Evolutionary conservation across 2,888 invertebrate genomes (phyloP), one percentile per base, ranked within the genome.

Genomic region (Hydrotaea cyrtoneurina): DNA sequence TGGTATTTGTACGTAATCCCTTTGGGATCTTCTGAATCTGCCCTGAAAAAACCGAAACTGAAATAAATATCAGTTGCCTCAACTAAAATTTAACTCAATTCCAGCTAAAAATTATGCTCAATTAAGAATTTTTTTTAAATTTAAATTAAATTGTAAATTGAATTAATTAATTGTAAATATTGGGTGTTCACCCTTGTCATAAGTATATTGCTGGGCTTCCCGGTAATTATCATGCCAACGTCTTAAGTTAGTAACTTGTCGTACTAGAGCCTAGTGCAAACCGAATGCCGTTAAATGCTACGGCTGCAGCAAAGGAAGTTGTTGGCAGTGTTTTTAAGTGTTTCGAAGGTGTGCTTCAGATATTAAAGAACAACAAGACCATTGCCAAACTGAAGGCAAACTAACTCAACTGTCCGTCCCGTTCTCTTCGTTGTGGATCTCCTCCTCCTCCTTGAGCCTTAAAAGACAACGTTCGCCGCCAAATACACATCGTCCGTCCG

Each of bases 221-320:
- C 50, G 1, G n/a, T 50, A 50, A 50, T 50, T 50, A n/a, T 50
- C 50, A 50, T 50, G n/a, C n/a, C 50, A 7, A n/a, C 50, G n/a
- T 31, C 7, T 4, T 31, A 31, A 4, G 31, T 7, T 31, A 31
- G 7, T 39, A 3, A 39, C 59, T 11, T 15, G 15, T 26, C 13
- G 21, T 59, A 59, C 26, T 59, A 15, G 26, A 15, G 59, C 15
- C 10, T 26, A 79, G 43, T n/a, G 26, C 31, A 66, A 66, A 87
- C 86, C 43, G 72, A 77, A 57, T 23, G 23, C 77, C 55, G 55
- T 64, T 77, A 73, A 77, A 77, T 64, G 55, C 73, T 72, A 76
- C 71, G 62, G 76, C 71, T n/a, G 76, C 72, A 80, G 13, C 7
- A 26, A 59, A 80, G 75, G 75, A 80, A 71, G 74, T 69, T 75